Evolutionary conservation across 2,797 vertebrate genomes (phyloP), one percentile per base, ranked within the genome.

Genomic region (Trematomus bernacchii): DNA sequence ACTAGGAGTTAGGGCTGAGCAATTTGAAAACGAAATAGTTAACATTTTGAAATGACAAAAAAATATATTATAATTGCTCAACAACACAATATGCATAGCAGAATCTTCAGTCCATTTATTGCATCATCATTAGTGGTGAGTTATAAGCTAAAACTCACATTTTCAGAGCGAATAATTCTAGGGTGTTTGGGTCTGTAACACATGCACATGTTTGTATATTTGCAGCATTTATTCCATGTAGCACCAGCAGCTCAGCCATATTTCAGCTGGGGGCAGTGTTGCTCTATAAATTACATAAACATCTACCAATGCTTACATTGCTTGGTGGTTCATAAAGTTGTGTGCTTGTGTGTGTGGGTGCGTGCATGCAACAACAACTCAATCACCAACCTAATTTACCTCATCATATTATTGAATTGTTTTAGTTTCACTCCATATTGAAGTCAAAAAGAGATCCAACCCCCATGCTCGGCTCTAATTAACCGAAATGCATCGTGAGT

Each of bases 191-290:
- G 23, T 74, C 11, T 50, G 7, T 15, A 7, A 53, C 7, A 46
- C 27, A 9, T 61, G 21, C 19, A 15, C 67, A 40, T 27, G 23
- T 50, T 33, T 23, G 10, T 16, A 40, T 40, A 12, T 54, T 19
- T 61, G 54, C 27, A 72, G 21, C 18, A 43, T 59, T 12, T 4
- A 11, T 9, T 70, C 42, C 47, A 33, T 55, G 23, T 13, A 53
- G 19, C 50, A 74, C 44, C 18, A 59, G 83, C 43, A 86, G 67
- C 72, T 65, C 74, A 63, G 14, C 0, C 46, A 57, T 8, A 13
- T 77, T 55, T 81, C 93, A 93, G 77, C 66, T 77, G 92, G 84
- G 92, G 92, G 90, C 90, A 93, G 90, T 92, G 86, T 92, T 91
- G 84, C 84, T 85, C 86, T 66, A 91, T 53, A 87, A 85, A 88